Conservation (phyloP, 2,888 invertebrate species). For the Brenthis hecate region DNA sequence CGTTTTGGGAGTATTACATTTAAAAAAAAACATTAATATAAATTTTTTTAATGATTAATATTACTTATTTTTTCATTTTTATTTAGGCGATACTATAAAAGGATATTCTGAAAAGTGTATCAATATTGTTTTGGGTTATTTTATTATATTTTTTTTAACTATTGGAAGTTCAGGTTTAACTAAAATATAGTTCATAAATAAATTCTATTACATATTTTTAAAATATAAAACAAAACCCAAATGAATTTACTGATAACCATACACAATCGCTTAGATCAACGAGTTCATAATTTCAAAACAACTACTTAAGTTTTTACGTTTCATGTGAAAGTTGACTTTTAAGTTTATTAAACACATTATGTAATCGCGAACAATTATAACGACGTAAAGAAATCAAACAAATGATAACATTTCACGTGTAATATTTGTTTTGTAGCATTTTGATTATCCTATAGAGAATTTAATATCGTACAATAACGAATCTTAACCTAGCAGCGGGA, state of each 20-base stretch:
- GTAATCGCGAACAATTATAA: constrained; percentile 45
- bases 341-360: constrained; percentile 50
- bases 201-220: constrained; percentile 45
- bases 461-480: neutral
- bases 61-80: too few relatives aligned
- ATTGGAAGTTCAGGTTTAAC: neutral
- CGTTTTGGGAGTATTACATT: too few relatives aligned
- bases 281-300: constrained; percentile 53
- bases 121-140: too few relatives aligned
- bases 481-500: constrained; percentile 54
- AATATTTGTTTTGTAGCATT: neutral
- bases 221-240: constrained; percentile 38
- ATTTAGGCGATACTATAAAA: too few relatives aligned
- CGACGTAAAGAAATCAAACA: constrained; percentile 42
- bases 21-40: too few relatives aligned
- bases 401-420: constrained; percentile 42
- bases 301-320: constrained; percentile 54
- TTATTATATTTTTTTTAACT: too few relatives aligned
- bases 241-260: constrained; percentile 18
- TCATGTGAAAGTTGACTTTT: constrained; percentile 48
- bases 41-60: too few relatives aligned
- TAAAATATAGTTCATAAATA: constrained; percentile 16
- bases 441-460: neutral
- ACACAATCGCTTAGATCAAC: constrained; percentile 36
- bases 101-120: too few relatives aligned